Conservation (phyloP, 2,113 vertebrate species). For the Hemicordylus capensis region DNA sequence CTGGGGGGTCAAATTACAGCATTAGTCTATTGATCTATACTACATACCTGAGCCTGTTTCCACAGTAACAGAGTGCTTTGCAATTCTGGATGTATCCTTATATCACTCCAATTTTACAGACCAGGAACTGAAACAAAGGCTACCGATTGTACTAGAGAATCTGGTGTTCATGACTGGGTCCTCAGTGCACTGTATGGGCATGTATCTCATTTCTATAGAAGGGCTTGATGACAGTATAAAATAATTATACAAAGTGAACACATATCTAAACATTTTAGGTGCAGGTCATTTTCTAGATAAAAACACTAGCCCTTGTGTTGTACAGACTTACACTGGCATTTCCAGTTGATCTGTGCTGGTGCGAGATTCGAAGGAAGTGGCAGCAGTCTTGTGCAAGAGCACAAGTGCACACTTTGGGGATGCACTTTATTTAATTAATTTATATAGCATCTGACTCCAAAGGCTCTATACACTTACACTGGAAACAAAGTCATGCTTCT, state of each 20-base stretch:
- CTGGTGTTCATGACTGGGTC: not conserved
- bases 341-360: no score
- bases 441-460: no score
- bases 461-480: no score
- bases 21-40: not conserved
- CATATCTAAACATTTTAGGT: not conserved
- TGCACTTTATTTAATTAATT: no score
- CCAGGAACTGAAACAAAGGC: not conserved
- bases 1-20: not conserved
- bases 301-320: not conserved
- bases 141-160: not conserved
- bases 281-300: not conserved
- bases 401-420: no score
- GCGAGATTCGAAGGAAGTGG: no score
- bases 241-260: not conserved
- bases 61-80: constrained; percentile 20
- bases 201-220: not conserved
- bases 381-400: no score
- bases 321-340: no score
- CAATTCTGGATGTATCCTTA: constrained; percentile 6
- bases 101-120: not conserved
- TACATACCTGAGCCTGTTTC: constrained; percentile 15
- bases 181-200: not conserved
- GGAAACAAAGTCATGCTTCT: no score
- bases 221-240: not conserved